Conservation (phyloP, 2,888 invertebrate species). For the Andrena marginata region DNA sequence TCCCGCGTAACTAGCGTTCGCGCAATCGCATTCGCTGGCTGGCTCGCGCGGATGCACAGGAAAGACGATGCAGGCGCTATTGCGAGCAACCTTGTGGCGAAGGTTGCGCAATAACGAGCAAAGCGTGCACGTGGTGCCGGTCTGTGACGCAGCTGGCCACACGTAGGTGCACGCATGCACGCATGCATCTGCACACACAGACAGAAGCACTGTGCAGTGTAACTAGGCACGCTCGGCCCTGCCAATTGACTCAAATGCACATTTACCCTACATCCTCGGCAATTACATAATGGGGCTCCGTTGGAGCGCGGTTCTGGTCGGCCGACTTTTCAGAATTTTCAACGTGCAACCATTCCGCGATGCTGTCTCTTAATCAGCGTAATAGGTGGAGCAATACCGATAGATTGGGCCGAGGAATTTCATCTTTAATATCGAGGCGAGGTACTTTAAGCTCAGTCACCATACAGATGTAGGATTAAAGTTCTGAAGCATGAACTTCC, state of each 20-base stretch:
- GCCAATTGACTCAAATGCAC: conserved; percentile 84
- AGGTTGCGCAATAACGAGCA: conserved; percentile 75
- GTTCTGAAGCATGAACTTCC: no score
- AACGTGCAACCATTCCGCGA: neutral
- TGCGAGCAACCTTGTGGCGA: conserved; percentile 75
- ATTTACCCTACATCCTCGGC: conserved; percentile 83
- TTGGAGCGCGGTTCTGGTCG: conserved; percentile 48
- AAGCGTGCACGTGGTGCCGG: conserved; percentile 71
- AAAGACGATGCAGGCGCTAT: conserved; percentile 35
- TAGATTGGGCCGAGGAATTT: no score
- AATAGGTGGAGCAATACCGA: neutral
- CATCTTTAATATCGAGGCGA: no score
- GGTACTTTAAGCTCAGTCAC: no score
- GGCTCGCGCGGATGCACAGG: conserved; percentile 7
- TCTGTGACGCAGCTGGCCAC: conserved; percentile 60
- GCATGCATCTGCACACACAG: conserved; percentile 50
- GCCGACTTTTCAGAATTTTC: conserved; percentile 53
- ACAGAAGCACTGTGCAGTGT: conserved; percentile 46
- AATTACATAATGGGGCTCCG: conserved; percentile 81
- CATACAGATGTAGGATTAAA: no score
- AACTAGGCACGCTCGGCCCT: conserved; percentile 70
- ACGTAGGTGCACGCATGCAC: conserved; percentile 49
- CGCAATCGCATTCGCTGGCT: neutral
- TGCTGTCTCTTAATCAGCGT: neutral
- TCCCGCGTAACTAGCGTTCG: neutral